These are phyloP conservation scores for Melanotaenia trifasciata DNA, from an alignment of 2,797 vertebrate species.

Conservation along the genomic window DNA sequence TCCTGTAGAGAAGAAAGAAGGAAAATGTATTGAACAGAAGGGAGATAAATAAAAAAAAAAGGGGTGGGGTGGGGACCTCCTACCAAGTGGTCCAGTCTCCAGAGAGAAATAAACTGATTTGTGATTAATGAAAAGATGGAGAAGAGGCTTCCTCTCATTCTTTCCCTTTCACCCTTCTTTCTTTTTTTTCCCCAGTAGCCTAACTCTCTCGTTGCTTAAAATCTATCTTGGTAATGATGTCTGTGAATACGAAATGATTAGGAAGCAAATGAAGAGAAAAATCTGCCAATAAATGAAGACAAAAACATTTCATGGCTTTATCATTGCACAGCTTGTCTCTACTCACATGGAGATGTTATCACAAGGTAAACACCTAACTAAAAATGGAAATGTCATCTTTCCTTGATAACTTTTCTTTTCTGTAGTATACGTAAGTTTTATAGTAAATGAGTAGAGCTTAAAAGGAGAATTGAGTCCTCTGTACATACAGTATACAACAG, in stretches of 20 bases:
- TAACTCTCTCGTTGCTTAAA: slow-evolving; percentile 49
- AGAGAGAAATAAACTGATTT: slow-evolving; percentile 77
- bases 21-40: slow-evolving; percentile 70
- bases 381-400: slow-evolving; percentile 39
- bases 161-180: slow-evolving; percentile 9
- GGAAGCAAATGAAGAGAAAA: slow-evolving; percentile 57
- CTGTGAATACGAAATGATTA: slow-evolving; percentile 62
- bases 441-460: not conserved
- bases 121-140: slow-evolving; percentile 81
- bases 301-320: slow-evolving; percentile 49
- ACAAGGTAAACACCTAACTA: slow-evolving; percentile 32
- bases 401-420: slow-evolving; percentile 21
- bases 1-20: slow-evolving; percentile 60
- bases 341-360: slow-evolving; percentile 47
- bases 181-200: slow-evolving; percentile 12
- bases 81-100: slow-evolving; percentile 64
- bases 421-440: slow-evolving; percentile 2
- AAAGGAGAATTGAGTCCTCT: not conserved
- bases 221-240: slow-evolving; percentile 70
- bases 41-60: slow-evolving; percentile 60
- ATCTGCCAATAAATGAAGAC: slow-evolving; percentile 50
- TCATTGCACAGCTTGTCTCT: slow-evolving; percentile 39
- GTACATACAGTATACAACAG: not conserved
- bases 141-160: slow-evolving; percentile 42
- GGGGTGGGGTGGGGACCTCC: slow-evolving; percentile 28